Evolutionary conservation across 2,888 invertebrate species (phyloP), one percentile per base, ranked within the genome.

Genomic region (Macaria liturata): DNA sequence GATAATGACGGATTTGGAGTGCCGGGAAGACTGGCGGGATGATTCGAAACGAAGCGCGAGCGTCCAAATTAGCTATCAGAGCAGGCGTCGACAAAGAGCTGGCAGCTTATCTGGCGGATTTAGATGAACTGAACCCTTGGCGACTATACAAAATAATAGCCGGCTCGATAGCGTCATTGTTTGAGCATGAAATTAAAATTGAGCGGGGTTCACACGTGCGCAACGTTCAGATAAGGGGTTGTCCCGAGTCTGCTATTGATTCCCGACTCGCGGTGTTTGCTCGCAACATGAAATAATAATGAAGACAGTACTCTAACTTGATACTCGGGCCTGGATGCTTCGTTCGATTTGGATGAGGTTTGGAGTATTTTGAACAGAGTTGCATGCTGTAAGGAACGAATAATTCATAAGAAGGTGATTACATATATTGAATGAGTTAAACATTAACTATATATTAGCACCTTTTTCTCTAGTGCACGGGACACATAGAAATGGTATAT

Each of bases 181-280:
- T 91, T 91, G 90, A 90, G 91, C 91, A 91, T 91, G 91, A 91
- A 91, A 91, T 91, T 91, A 91, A 91, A 91, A 91, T 90, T 89
- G 90, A 89, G 84, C 88, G 85, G 84, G 84, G 86, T 91, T 91
- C 91, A 91, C 91, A 91, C 91, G 91, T 91, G 91, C 91, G 88
- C 88, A 83, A 76, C 61, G 83, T 76, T 69, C 76, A 86, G 91
- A 91, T 91, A 91, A 91, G 90, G 89, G 90, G 86, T 83, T 80
- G 78, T 76, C 75, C 75, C 74, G 73, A 69, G 48, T 54, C 47
- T 78, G 76, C 83, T 80, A 85, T 86, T 84, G 86, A 88, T 86
- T 81, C 83, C 77, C 76, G 75, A 82, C 75, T 81, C 78, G 74
- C 75, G 75, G 78, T 86, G 78, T 84, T 88, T 81, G 81, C 70